Evolutionary conservation across 1,140 invertebrate genomes (phyloP), one percentile per base, ranked within the genome.

Genomic region (Apolygus lucorum): DNA sequence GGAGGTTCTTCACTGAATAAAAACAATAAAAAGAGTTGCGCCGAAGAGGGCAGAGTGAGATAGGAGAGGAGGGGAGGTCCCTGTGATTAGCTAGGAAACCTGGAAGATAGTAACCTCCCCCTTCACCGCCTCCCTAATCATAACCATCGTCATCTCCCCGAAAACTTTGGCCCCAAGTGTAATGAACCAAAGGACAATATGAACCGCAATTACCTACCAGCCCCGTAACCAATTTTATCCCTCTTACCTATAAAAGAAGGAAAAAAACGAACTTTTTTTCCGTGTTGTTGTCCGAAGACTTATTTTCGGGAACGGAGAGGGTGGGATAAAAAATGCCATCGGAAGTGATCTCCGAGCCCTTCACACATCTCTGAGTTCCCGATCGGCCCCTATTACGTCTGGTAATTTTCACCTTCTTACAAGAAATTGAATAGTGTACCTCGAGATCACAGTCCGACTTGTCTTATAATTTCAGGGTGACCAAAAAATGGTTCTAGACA

Each of bases 151-250:
- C 27, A 34, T 34, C 64, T 26, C 22, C 27, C 22, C 22, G 62
- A 63, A 64, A 29, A 29, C n/a, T n/a, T n/a, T n/a, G 22, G 8
- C 25, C 63, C 63, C 25, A 24, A 13, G 64, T 66, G 64, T 66
- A 66, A 66, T 66, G 64, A 66, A 66, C 64, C 64, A 66, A 66
- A 66, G 64, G 64, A 66, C 64, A 66, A 66, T 66, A 66, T 66
- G 64, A 66, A 66, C 64, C 29, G n/a, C 64, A 66, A 66, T 66
- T 66, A 66, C 64, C 64, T 34, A 66, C 29, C 64, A n/a, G 29
- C 64, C 25, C 64, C 64, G 27, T 66, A 66, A 34, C 64, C 64
- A 66, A 66, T 66, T 66, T 66, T 34, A 34, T 28, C 27, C 64
- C 64, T 28, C 29, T 66, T 66, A 28, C n/a, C 11, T 29, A 26